phyloP scores from a whole-genome alignment of 2,888 invertebrate species.

The Andrena flavipes region DNA sequence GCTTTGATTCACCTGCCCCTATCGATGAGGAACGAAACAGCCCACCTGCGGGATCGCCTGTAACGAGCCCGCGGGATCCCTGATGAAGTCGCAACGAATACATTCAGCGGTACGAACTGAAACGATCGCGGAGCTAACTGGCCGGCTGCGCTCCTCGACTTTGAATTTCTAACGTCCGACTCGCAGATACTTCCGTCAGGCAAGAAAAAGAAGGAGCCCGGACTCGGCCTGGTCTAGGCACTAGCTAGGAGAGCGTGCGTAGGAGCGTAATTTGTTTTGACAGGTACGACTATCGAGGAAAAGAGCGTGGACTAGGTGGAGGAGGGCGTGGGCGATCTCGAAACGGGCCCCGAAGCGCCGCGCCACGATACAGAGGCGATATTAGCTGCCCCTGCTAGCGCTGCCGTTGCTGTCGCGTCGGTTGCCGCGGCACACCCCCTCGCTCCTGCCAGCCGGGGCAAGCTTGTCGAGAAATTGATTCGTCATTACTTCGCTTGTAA shows the following conservation, averaged over 20 bases:
- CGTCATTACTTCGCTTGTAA: constrained; percentile 74
- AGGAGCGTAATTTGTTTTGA: constrained; percentile 62
- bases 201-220: constrained; percentile 42
- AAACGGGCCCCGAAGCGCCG: constrained; percentile 68
- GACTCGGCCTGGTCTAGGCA: constrained; percentile 8
- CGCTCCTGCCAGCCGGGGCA: constrained; percentile 60
- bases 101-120: constrained; percentile 39
- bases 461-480: constrained; percentile 78
- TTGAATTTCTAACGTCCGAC: constrained; percentile 60
- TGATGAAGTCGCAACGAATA: constrained; percentile 60
- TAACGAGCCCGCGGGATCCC: constrained; percentile 48
- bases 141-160: constrained; percentile 14
- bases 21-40: constrained; percentile 39
- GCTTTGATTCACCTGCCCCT: background rate
- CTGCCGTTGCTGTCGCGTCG: constrained; percentile 33
- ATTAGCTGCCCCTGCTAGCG: constrained; percentile 54
- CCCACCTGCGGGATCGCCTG: constrained; percentile 36
- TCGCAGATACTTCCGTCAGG: constrained; percentile 35
- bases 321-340: constrained; percentile 73
- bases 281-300: constrained; percentile 23
- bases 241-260: constrained; percentile 18
- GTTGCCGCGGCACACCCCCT: constrained; percentile 23
- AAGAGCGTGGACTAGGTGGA: background rate
- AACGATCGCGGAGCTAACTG: constrained; percentile 25
- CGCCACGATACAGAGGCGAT: constrained; percentile 38